Base-by-base conservation (phyloP, 2,113 vertebrate species). In the Isichthys henryi region DNA sequence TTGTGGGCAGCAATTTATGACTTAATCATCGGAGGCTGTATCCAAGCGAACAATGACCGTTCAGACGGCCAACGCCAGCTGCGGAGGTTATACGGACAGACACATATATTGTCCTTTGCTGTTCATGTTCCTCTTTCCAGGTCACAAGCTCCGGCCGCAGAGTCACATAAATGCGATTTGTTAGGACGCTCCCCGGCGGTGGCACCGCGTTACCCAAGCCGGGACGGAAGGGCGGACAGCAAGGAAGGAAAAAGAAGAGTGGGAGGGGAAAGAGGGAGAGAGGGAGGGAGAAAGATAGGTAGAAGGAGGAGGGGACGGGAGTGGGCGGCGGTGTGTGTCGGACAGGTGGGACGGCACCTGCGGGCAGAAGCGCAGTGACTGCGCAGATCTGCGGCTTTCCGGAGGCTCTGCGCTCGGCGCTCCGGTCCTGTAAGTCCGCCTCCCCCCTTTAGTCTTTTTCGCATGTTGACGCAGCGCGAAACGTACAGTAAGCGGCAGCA, bases 301-400 rank as follows among this genome's bases (percentile, higher is more conserved):
- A 13, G 62, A 70, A 56, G 35, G 5, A 31, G 31, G 50, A 43
- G 23, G 53, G 52, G 23, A 53, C 9, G 43, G 66, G 56, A 62
- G 10, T 39, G 49, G 39, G 88, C 48, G 23, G n/a, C 43, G 62
- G 66, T 50, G 50, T 31, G 3, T 62, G 46, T 49, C 21, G 82
- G 27, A 89, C 89, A 89, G 89, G 89, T 89, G 83, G 82, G 6
- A 70, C 35, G 6, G 10, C 50, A 21, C 74, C 62, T 82, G 52
- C 48, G 53, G 27, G 27, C 39, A 3, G 89, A 45, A 49, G 56
- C 53, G 5, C 53, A 35, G 45, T 31, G 31, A 70, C 82, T 86
- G 56, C 89, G 89, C 89, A 89, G 83, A 6, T 31, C 70, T 27
- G 70, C 70, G 27, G 35, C 35, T 89, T 15, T 17, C 5, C 70